Conservation (phyloP, 2,797 vertebrate species). For the Siniperca obscura region DNA sequence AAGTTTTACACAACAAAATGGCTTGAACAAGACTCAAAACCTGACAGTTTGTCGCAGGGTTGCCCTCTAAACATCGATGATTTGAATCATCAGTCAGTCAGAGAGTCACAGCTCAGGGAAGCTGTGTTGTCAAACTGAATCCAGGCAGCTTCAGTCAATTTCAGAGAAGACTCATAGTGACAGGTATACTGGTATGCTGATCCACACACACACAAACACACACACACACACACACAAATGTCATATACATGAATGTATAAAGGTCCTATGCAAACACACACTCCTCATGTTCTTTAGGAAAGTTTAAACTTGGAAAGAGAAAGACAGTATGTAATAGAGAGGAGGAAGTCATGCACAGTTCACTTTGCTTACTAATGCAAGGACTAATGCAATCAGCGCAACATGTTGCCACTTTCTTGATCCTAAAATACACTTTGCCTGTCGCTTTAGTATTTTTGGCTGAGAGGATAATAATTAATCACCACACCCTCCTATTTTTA, state of each 20-base stretch:
- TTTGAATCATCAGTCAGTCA: background rate
- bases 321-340: background rate
- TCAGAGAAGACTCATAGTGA: no score
- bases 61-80: no score
- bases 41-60: background rate
- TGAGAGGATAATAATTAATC: background rate
- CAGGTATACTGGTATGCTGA: no score
- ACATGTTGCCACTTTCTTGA: constrained; percentile 3
- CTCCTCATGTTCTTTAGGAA: background rate
- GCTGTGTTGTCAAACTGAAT: no score
- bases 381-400: background rate
- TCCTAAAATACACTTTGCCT: constrained; percentile 2
- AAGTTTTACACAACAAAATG: no score
- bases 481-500: background rate
- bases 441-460: constrained; percentile 11
- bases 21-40: no score
- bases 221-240: background rate
- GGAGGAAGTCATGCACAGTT: background rate
- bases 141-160: no score
- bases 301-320: background rate
- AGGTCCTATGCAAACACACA: background rate
- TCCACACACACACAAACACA: no score
- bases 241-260: background rate
- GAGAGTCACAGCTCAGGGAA: no score
- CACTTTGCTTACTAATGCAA: background rate